Evolutionary conservation across 2,888 invertebrate species (phyloP), one percentile per base, ranked within the genome.

Genomic region (Penaeus monodon): DNA sequence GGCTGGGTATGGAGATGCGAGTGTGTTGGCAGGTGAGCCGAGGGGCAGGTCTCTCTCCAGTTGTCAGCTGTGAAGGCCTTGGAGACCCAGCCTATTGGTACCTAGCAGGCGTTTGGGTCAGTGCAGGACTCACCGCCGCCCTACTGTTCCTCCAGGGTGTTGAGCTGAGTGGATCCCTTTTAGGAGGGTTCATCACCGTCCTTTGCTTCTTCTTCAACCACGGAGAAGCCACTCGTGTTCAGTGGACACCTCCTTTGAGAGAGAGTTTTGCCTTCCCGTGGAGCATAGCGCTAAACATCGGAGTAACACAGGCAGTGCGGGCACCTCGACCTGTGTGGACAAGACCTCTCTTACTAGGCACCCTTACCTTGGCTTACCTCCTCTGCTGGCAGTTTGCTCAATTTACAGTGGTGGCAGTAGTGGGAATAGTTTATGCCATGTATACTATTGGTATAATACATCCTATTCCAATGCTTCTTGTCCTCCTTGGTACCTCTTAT

Each of bases 241-340:
- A 96, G 91, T 97, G 97, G 95, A 95, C 96, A 0, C 97, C 97
- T 0, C 95, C 97, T 70, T 94, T 97, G 78, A 93, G 97, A 44
- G 97, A 98, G 92, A 97, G 96, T 91, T 96, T 97, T 92, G 96
- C 96, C 0, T 96, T 96, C 91, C 97, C 97, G 0, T 93, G 96
- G 70, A 94, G 97, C 89, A 93, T 97, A 27, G 89, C 88, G 3
- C 83, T 89, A n/a, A 87, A 85, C 66, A 68, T 90, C 33, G 81
- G 86, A n/a, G 88, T 90, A n/a, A 90, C 87, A n/a, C 84, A 82
- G 66, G 79, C 86, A 8, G n/a, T 90, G 38, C 84, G 88, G 24
- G 49, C 66, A 22, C 86, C 88, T 57, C 85, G 87, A 7, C 79
- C 89, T 20, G 73, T 79, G 20, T 90, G 89, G 89, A 83, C 66